These are phyloP conservation scores for Malurus splendens DNA, from an alignment of 2,797 vertebrate genomes.

Conservation along the genomic window DNA sequence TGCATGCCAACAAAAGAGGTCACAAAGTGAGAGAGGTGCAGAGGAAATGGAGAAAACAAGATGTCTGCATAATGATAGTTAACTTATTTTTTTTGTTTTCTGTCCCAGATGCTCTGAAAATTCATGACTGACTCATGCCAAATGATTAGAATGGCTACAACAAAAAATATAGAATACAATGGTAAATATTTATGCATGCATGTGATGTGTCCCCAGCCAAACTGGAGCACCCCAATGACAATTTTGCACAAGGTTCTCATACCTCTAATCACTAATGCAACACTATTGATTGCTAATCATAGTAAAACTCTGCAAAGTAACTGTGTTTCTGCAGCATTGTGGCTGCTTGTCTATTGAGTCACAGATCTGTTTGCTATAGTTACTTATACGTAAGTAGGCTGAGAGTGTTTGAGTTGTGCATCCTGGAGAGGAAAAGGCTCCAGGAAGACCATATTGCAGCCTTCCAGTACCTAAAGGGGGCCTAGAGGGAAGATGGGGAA, in stretches of 20 bases:
- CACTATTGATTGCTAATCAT: background rate
- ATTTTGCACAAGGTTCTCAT: background rate
- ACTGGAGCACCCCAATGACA: background rate
- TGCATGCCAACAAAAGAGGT: background rate
- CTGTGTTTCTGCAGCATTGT: background rate
- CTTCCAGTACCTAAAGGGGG: background rate
- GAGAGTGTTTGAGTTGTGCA: background rate
- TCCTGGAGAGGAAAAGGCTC: background rate
- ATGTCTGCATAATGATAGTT: background rate
- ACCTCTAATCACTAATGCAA: background rate
- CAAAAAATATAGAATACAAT: background rate
- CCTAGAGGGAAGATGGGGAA: background rate
- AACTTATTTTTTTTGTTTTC: background rate
- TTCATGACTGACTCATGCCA: accelerated
- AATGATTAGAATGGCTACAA: background rate
- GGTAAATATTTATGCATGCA: background rate
- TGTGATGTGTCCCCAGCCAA: background rate
- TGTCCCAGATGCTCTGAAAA: background rate
- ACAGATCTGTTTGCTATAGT: background rate
- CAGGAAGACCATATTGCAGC: background rate
- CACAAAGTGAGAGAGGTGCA: background rate
- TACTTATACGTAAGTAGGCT: background rate
- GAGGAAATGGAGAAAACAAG: background rate
- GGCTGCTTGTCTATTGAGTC: background rate
- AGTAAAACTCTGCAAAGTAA: background rate